Conservation (phyloP, 2,888 invertebrate genomes). For the Microdon myrmicae region DNA sequence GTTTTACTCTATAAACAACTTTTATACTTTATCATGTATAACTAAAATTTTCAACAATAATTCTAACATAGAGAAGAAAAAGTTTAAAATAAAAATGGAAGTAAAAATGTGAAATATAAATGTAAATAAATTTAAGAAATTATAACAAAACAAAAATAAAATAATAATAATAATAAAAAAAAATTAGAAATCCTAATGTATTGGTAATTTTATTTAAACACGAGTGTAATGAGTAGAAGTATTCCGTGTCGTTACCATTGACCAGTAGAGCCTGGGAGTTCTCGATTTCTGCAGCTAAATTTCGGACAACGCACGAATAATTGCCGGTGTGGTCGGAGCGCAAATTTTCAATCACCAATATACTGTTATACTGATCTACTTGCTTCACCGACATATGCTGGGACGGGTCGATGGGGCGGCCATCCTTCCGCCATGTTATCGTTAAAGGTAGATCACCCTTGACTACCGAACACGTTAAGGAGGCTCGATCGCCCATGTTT, state of each 20-base stretch:
- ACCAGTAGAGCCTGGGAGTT: conserved; percentile 79
- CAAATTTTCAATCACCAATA: conserved; percentile 80
- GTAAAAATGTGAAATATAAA: conserved; percentile 36
- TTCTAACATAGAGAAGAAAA: conserved; percentile 18
- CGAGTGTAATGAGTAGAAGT: conserved; percentile 44
- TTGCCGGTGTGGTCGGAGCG: conserved; percentile 82
- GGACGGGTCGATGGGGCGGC: conserved; percentile 72
- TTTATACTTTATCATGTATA: conserved; percentile 25
- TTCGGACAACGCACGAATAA: conserved; percentile 79
- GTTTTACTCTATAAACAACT: not conserved
- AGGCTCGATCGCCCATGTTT: conserved; percentile 79
- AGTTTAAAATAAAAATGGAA: conserved; percentile 5
- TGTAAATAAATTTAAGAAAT: conserved; percentile 34
- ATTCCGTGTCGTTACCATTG: conserved; percentile 76
- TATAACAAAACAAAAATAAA: conserved; percentile 25
- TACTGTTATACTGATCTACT: conserved; percentile 81
- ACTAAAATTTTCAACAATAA: not conserved
- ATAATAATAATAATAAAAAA: conserved; percentile 1
- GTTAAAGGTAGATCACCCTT: conserved; percentile 81
- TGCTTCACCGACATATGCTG: conserved; percentile 76
- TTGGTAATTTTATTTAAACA: conserved; percentile 17
- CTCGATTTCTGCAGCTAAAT: conserved; percentile 78
- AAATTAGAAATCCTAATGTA: conserved; percentile 28
- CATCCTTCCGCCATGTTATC: conserved; percentile 82
- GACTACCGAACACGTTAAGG: conserved; percentile 79